Conservation (phyloP, 2,113 vertebrate genomes). For the Archilochus colubris region DNA sequence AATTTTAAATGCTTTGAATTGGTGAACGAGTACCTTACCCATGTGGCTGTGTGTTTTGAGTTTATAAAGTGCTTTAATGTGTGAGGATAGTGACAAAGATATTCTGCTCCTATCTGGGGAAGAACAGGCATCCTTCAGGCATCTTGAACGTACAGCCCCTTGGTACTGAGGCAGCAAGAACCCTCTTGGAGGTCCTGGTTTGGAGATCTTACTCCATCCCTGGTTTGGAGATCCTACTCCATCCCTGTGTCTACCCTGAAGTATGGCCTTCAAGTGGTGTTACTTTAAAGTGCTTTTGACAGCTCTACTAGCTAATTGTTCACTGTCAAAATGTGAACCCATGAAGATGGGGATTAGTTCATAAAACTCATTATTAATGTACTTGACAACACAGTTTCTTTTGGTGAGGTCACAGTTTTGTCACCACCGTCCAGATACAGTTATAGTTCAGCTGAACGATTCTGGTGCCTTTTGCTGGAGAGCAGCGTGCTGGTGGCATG, state of each 20-base stretch:
- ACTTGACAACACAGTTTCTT: not conserved
- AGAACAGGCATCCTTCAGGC: not conserved
- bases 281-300: not conserved
- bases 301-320: not conserved
- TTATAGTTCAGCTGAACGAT: not conserved
- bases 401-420: not conserved
- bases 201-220: not conserved
- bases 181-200: not conserved
- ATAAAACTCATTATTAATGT: not conserved
- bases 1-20: not conserved
- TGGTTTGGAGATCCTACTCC: not conserved
- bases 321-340: not conserved
- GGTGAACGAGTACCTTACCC: not conserved
- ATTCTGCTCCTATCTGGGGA: not conserved
- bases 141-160: not conserved
- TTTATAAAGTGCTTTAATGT: not conserved
- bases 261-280: not conserved
- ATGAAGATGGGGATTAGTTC: not conserved
- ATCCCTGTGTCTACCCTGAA: not conserved
- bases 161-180: not conserved
- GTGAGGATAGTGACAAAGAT: not conserved
- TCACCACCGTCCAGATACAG: fast-evolving
- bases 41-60: not conserved
- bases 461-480: not conserved
- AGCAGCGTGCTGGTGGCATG: not conserved